Percentiles rank a stretch among this genome's conserved stretches.
Conservation (phyloP, 30 jellyfish, hydroid and myxozoan genomes). For the Cassiopea andromeda region DNA sequence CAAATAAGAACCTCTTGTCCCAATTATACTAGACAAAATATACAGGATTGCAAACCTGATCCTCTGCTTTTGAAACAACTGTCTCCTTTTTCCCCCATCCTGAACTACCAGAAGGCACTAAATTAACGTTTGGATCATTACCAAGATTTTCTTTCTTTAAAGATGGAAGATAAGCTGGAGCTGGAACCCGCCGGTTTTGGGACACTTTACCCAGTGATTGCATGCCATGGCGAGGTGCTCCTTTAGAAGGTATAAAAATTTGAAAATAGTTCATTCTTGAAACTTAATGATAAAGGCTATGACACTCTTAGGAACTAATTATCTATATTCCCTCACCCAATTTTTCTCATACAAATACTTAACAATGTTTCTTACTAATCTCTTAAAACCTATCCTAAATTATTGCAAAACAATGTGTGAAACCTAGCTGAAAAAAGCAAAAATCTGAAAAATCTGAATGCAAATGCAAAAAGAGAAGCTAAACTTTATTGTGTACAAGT, state of each 20-base stretch:
- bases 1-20: not conserved
- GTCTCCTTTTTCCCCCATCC: constrained; percentile 98
- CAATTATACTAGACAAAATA: not conserved
- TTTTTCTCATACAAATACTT: too few species aligned
- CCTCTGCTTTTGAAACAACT: constrained; percentile 64
- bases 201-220: constrained; percentile 94
- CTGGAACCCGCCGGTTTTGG: constrained; percentile 78
- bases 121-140: constrained; percentile 94
- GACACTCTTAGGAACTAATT: too few species aligned
- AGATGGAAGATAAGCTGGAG: constrained; percentile 96
- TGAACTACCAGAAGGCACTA: constrained; percentile 94
- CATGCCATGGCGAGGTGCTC: constrained; percentile 94
- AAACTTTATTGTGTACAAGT: too few species aligned
- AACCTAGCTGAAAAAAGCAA: too few species aligned
- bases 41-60: constrained; percentile 32
- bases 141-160: constrained; percentile 96
- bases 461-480: too few species aligned
- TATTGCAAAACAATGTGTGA: too few species aligned
- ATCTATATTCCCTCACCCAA: too few species aligned
- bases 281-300: not conserved
- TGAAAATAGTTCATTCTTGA: not conserved
- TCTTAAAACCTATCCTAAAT: too few species aligned
- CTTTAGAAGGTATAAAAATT: constrained; percentile 1
- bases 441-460: too few species aligned
- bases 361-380: too few species aligned